Evolutionary conservation across 2,797 vertebrate species (phyloP), one percentile per base, ranked within the genome.

Genomic region (Naso thynnoides): DNA sequence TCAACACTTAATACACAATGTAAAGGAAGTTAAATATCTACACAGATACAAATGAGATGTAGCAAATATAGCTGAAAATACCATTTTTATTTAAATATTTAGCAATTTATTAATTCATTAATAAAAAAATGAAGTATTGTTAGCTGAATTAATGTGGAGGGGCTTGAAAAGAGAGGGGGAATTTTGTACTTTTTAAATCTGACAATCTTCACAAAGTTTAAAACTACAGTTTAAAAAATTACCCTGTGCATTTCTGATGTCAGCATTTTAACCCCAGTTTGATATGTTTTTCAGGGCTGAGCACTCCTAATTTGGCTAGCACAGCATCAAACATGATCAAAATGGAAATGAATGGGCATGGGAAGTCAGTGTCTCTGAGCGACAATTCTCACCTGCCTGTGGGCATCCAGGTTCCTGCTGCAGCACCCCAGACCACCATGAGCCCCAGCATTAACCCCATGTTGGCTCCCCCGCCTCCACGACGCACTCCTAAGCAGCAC

Each of bases 401-500:
- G 71, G 95, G 96, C 70, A 94, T 97, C 90, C 98, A 96, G 90
- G 95, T 96, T 91, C 95, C 96, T 49, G 93, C 96, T 57, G 88
- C 95, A 39, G 78, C 94, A 6, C 95, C 95, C 77, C 96, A 96
- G 88, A 95, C 96, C 78, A 95, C 95, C 87, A 94, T 97, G 95
- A 98, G 95, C 87, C 94, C 97, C 14, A 94, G 95, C 91, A 95
- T 99, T 77, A 95, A 96, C 64, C 96, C 98, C 69, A 97, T 99
- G 97, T 93, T 99, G 94, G 97, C 97, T 60, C 98, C 98, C 23
- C 97, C 98, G 10, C 97, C 97, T 31, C 98, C 98, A 11, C 95
- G 98, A 77, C 96, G 98, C 87, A 98, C 97, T 56, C 98, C 98
- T 76, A 99, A 99, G 95, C 98, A 99, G 93, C 98, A 99, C 95